Conservation (phyloP, 2,113 vertebrate species). For the Athene noctua region DNA sequence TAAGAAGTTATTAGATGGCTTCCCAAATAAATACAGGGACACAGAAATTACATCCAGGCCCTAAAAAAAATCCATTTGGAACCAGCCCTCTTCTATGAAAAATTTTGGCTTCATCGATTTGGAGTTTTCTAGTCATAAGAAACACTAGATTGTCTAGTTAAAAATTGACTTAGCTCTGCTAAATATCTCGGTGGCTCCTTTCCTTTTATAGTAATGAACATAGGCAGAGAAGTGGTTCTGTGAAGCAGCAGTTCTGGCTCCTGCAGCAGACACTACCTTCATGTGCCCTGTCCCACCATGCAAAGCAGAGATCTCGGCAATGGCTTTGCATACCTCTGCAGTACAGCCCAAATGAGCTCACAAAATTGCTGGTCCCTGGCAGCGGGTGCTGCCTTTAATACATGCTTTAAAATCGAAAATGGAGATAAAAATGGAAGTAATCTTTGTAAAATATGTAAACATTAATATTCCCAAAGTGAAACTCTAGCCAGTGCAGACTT, state of each 20-base stretch:
- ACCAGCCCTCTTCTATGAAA: not conserved
- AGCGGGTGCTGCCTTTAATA: not conserved
- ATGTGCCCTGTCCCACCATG: not conserved
- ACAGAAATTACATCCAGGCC: not conserved
- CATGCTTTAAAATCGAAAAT: not conserved
- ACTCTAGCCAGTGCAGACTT: too few relatives aligned
- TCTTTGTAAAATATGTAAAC: not conserved
- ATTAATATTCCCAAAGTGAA: not conserved
- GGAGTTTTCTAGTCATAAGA: not conserved
- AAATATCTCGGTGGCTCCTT: not conserved
- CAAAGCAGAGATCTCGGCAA: not conserved
- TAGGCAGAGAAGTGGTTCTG: not conserved
- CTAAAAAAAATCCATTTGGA: not conserved
- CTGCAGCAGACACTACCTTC: not conserved
- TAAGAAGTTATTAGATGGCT: not conserved
- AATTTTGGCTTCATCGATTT: not conserved
- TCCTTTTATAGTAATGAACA: not conserved
- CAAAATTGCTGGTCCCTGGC: not conserved
- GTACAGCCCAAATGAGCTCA: rapidly evolving
- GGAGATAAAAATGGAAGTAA: not conserved
- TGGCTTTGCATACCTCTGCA: not conserved
- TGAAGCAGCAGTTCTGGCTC: not conserved
- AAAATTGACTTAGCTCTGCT: not conserved
- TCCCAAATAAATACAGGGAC: not conserved
- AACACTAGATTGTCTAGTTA: rapidly evolving